These are phyloP conservation scores for Amphibalanus amphitrite DNA, from an alignment of 1,140 invertebrate genomes.

Conservation along the genomic window DNA sequence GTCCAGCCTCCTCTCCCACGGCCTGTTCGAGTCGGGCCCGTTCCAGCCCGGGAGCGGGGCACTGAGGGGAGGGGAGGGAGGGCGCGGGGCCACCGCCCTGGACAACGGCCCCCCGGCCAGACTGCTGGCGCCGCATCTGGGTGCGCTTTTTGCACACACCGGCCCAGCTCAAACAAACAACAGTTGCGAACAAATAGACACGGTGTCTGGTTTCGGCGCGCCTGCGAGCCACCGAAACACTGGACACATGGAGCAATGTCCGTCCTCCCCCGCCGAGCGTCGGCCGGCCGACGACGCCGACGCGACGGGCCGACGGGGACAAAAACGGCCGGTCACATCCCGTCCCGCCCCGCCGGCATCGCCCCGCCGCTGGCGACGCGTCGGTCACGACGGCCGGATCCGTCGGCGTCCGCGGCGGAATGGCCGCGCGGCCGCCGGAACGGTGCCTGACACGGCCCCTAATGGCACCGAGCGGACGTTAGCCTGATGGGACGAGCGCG, in stretches of 20 bases:
- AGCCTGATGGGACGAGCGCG: no score
- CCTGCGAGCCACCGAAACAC: neutral
- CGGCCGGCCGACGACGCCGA: neutral
- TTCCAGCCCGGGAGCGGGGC: no score
- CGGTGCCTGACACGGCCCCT: no score
- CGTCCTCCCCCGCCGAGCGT: no score
- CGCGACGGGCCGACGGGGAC: neutral
- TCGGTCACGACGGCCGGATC: neutral
- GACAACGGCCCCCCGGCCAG: neutral
- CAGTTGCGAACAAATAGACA: conserved; percentile 1
- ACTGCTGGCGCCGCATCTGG: neutral
- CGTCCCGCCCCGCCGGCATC: no score
- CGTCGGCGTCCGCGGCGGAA: no score
- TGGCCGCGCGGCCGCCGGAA: no score
- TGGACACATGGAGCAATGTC: neutral
- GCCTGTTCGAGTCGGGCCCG: no score
- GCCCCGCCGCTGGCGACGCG: neutral
- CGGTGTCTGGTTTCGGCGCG: neutral
- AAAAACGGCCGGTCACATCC: neutral
- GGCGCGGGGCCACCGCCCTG: no score
- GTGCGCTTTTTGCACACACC: neutral
- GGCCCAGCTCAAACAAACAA: neutral
- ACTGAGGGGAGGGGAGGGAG: no score
- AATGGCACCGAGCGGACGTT: no score
- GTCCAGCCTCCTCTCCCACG: no score